These are phyloP conservation scores for Ammodytes marinus DNA, from an alignment of 2,113 vertebrate genomes.

Conservation along the genomic window DNA sequence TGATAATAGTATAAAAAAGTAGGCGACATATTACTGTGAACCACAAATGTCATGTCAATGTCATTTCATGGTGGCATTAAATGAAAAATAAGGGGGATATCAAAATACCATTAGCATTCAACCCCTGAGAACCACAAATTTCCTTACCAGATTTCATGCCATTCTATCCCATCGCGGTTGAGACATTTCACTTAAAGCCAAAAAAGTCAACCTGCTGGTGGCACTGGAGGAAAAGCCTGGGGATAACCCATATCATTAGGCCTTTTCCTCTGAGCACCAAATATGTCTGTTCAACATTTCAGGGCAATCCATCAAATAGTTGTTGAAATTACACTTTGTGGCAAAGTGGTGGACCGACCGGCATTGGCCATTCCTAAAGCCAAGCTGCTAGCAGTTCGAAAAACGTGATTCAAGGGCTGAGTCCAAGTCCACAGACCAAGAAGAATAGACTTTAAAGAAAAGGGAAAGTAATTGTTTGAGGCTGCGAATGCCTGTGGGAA, in stretches of 20 bases:
- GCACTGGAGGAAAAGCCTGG: not conserved
- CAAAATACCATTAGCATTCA: not conserved
- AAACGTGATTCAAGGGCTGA: not conserved
- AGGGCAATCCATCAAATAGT: not conserved
- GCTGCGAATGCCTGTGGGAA: conserved; percentile 44
- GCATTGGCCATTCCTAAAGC: not conserved
- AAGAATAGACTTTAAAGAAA: conserved; percentile 17
- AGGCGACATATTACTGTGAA: not conserved
- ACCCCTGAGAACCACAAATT: not conserved
- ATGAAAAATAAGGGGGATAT: not conserved
- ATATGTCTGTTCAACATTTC: not conserved
- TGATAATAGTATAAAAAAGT: not conserved
- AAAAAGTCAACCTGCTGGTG: not conserved
- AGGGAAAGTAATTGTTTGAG: conserved; percentile 39
- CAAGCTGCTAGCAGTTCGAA: not conserved
- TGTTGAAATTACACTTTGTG: not conserved
- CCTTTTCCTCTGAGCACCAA: not conserved
- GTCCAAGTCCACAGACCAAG: conserved; percentile 2
- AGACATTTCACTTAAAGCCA: not conserved
- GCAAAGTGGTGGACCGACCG: not conserved
- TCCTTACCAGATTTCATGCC: not conserved
- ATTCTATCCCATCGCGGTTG: not conserved
- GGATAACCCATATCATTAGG: too few relatives aligned
- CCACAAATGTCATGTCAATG: not conserved
- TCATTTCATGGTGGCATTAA: not conserved